Conservation (phyloP, 2,888 invertebrate genomes). For the Acholoe squamosa region DNA sequence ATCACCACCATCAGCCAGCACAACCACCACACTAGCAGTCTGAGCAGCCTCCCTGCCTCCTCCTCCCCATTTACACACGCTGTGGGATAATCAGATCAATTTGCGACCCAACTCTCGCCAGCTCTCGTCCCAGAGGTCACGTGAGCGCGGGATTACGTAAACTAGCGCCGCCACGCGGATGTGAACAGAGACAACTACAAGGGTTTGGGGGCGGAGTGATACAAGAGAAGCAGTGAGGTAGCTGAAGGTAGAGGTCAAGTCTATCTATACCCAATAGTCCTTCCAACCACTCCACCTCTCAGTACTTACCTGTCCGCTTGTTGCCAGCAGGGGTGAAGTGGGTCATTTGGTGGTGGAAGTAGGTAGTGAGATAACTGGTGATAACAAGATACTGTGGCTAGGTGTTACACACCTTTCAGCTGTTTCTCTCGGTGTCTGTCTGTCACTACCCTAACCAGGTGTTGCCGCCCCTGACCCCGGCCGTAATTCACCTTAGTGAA, state of each 20-base stretch:
- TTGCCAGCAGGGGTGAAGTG: constrained; percentile 31
- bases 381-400: not conserved
- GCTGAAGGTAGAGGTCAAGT: not conserved
- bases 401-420: not conserved
- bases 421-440: not conserved
- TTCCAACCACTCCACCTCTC: not conserved
- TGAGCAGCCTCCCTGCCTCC: not conserved
- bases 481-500: not conserved
- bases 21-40: not conserved
- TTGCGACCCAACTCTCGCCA: constrained; percentile 36
- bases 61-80: constrained; percentile 39
- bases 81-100: constrained; percentile 20
- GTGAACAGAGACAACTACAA: not conserved
- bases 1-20: not conserved
- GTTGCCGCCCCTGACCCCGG: constrained; percentile 20
- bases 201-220: not conserved
- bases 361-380: not conserved
- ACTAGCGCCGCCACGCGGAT: constrained; percentile 3
- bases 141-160: constrained; percentile 44
- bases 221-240: too few species aligned
- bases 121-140: constrained; percentile 29
- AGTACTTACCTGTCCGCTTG: not conserved
- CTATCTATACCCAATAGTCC: too few species aligned
- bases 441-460: constrained; percentile 5
- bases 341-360: constrained; percentile 30